Conservation (phyloP, 2,113 vertebrate genomes). For the Regulus satrapa region DNA sequence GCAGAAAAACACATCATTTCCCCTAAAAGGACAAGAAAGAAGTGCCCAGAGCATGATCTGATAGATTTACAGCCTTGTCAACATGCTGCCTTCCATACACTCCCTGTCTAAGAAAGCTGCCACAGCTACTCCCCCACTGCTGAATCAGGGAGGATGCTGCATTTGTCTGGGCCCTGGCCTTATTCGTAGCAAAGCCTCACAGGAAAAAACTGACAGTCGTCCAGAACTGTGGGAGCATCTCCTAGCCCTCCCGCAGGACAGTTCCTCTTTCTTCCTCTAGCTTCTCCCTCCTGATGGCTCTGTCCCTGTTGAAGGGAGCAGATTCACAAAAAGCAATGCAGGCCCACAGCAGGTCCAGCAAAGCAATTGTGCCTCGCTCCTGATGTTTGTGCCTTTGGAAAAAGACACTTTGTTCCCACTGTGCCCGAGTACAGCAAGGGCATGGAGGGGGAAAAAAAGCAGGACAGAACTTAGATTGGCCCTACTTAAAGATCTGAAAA, state of each 20-base stretch:
- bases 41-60: not conserved
- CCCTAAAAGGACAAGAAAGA: not conserved
- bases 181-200: not conserved
- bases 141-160: not conserved
- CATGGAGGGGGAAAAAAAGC: not conserved
- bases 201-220: not conserved
- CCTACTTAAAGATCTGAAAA: not conserved
- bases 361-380: not conserved
- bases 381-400: not conserved
- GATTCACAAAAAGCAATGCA: not conserved
- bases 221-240: not conserved
- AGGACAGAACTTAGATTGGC: not conserved
- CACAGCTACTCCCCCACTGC: not conserved
- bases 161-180: not conserved
- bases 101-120: not conserved
- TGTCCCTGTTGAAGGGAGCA: not conserved
- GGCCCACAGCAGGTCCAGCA: not conserved
- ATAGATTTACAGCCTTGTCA: not conserved
- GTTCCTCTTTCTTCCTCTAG: not conserved
- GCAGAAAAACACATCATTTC: not conserved
- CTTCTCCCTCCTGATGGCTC: not conserved
- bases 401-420: not conserved
- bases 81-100: not conserved
- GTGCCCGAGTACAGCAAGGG: not conserved
- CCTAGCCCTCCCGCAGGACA: no score